Percentiles rank a stretch among this genome's conserved stretches.
Conservation (phyloP, 2,797 vertebrate species). For the Aulostomus chinensis region DNA sequence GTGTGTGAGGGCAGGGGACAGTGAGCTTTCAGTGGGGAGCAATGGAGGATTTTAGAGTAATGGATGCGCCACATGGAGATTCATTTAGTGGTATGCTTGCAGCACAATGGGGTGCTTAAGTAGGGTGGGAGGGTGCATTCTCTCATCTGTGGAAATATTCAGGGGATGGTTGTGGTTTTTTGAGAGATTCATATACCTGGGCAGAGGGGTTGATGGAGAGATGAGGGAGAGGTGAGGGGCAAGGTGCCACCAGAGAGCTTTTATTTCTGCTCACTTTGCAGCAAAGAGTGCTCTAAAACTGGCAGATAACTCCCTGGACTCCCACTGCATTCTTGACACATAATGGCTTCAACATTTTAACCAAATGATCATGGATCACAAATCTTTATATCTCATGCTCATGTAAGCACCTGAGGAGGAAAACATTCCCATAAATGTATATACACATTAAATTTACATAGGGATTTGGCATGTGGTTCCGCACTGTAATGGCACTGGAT, state of each 20-base stretch:
- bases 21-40: constrained; percentile 67
- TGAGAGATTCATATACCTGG: constrained; percentile 57
- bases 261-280: constrained; percentile 70
- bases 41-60: constrained; percentile 67
- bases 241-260: constrained; percentile 48
- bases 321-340: constrained; percentile 30
- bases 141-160: constrained; percentile 22
- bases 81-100: constrained; percentile 63
- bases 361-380: constrained; percentile 47
- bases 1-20: constrained; percentile 37
- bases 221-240: constrained; percentile 5
- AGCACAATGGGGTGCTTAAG: constrained; percentile 16
- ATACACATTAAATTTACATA: constrained; percentile 45
- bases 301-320: constrained; percentile 20
- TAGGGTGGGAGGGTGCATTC: constrained; percentile 11
- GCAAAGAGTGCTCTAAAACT: constrained; percentile 44
- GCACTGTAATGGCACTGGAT: constrained; percentile 43
- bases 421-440: constrained; percentile 15
- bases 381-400: constrained; percentile 45
- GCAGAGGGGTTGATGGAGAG: constrained; percentile 4
- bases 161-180: constrained; percentile 20
- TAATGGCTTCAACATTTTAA: constrained; percentile 37
- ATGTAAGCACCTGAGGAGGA: constrained; percentile 57
- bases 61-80: constrained; percentile 76
- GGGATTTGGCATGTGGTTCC: constrained; percentile 52